A percentile compares a stretch with the other conserved stretches of the same genome.
Conservation (phyloP, 2,113 vertebrate species). For the Casuarius casuarius region DNA sequence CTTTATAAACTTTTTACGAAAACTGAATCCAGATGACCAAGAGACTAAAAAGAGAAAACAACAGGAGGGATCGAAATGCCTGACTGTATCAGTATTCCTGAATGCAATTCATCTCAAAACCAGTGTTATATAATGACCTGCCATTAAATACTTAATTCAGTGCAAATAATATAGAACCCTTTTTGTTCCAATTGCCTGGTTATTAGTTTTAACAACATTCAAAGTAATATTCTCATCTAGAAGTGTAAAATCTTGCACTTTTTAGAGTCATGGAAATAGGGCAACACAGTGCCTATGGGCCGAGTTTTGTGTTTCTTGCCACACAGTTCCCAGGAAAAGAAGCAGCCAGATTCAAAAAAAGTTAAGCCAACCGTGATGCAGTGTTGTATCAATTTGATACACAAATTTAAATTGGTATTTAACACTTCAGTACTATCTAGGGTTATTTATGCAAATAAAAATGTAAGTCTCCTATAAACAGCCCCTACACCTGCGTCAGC, state of each 20-base stretch:
- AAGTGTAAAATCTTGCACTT: not conserved
- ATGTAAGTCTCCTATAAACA: not conserved
- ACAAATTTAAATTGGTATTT: not conserved
- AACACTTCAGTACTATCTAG: not conserved
- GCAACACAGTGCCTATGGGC: not conserved
- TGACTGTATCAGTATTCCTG: not conserved
- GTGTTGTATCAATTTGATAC: not conserved
- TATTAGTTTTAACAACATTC: not conserved
- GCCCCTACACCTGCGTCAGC: not conserved
- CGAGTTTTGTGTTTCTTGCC: not conserved
- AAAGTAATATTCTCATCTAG: not conserved
- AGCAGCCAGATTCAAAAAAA: not conserved
- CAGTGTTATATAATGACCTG: not conserved
- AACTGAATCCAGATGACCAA: constrained; percentile 34
- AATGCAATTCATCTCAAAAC: not conserved
- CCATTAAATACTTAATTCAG: not conserved
- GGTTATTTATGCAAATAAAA: not conserved
- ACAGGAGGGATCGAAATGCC: not conserved
- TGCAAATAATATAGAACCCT: not conserved
- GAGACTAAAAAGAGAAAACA: not conserved
- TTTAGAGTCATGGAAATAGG: not conserved
- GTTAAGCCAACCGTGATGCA: not conserved
- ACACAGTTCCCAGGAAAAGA: not conserved
- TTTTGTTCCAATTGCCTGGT: not conserved
- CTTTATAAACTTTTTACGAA: not conserved